A percentile compares a stretch with the other conserved stretches of the same genome.
These are phyloP conservation scores for Eristalis pertinax DNA, from an alignment of 2,888 invertebrate species.

Conservation along the genomic window DNA sequence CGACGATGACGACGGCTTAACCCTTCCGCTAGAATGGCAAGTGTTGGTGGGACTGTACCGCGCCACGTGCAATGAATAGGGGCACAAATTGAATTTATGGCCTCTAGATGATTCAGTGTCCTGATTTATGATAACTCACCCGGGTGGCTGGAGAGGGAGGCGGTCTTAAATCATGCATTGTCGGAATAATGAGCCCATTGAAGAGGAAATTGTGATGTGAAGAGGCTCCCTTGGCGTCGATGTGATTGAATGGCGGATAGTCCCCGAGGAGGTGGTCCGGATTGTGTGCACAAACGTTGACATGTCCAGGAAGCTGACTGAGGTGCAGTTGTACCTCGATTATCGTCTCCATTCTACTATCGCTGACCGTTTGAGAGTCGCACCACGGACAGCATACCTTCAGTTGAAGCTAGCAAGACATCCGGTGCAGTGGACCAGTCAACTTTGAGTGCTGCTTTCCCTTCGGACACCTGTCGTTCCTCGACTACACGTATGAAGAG, in stretches of 20 bases:
- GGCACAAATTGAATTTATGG: conserved; percentile 68
- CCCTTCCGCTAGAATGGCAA: conserved; percentile 53
- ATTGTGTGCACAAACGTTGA: too few relatives aligned
- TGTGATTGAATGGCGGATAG: background rate
- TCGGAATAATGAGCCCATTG: conserved; percentile 10
- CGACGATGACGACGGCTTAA: conserved; percentile 11
- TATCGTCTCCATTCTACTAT: too few relatives aligned
- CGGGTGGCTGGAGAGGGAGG: background rate
- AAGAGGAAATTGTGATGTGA: background rate
- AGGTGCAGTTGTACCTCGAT: too few relatives aligned
- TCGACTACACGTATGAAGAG: too few relatives aligned
- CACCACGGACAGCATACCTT: too few relatives aligned
- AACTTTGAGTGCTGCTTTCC: too few relatives aligned
- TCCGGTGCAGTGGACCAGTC: too few relatives aligned
- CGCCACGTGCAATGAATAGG: conserved; percentile 53
- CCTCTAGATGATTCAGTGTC: conserved; percentile 46
- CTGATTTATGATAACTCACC: conserved; percentile 51
- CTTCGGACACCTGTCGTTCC: too few relatives aligned
- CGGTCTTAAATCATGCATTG: conserved; percentile 30
- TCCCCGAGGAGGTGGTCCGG: background rate
- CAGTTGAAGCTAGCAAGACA: too few relatives aligned
- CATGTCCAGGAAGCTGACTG: too few relatives aligned
- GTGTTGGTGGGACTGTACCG: conserved; percentile 29
- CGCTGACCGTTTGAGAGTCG: too few relatives aligned
- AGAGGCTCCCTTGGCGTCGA: background rate